These are phyloP conservation scores for Cyanoramphus novaezelandiae DNA, from an alignment of 2,113 vertebrate genomes.

Conservation along the genomic window DNA sequence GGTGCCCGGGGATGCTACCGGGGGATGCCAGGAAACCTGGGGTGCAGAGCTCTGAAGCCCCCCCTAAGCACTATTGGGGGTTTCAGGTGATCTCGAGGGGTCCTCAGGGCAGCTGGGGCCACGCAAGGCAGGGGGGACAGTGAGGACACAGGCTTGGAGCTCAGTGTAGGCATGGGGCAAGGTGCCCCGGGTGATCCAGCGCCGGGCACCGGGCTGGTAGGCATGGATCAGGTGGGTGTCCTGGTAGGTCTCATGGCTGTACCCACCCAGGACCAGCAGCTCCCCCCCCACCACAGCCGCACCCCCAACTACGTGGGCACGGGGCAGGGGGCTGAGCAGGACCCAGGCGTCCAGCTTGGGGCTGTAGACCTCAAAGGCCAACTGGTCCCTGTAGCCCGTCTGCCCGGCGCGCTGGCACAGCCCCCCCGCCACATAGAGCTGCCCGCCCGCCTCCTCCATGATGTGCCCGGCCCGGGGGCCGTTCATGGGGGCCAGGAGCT, in stretches of 20 bases:
- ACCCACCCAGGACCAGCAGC: slow-evolving; percentile 78
- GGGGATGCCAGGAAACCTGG: not conserved
- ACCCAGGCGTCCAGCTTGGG: slow-evolving; percentile 69
- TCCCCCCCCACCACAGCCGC: slow-evolving; percentile 73
- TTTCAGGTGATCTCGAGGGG: not conserved
- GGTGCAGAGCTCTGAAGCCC: not conserved
- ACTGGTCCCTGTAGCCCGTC: slow-evolving; percentile 72
- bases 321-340: slow-evolving; percentile 70
- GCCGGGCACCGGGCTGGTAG: slow-evolving; percentile 67
- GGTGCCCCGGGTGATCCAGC: slow-evolving; percentile 79
- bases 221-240: slow-evolving; percentile 77
- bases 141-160: slow-evolving; percentile 65
- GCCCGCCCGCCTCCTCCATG: slow-evolving; percentile 74
- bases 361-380: slow-evolving; percentile 77
- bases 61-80: not conserved
- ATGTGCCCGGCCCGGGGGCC: slow-evolving; percentile 75
- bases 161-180: slow-evolving; percentile 70
- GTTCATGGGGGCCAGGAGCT: slow-evolving; percentile 70
- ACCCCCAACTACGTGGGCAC: slow-evolving; percentile 75
- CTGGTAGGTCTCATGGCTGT: slow-evolving; percentile 75
- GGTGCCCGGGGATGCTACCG: not conserved
- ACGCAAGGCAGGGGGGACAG: slow-evolving; percentile 28
- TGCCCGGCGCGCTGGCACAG: slow-evolving; percentile 41
- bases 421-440: slow-evolving; percentile 78
- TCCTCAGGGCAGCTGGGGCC: not conserved